Evolutionary conservation across 2,113 vertebrate species (phyloP), one percentile per base, ranked within the genome.

Genomic region (Psilopsiagon aymara): DNA sequence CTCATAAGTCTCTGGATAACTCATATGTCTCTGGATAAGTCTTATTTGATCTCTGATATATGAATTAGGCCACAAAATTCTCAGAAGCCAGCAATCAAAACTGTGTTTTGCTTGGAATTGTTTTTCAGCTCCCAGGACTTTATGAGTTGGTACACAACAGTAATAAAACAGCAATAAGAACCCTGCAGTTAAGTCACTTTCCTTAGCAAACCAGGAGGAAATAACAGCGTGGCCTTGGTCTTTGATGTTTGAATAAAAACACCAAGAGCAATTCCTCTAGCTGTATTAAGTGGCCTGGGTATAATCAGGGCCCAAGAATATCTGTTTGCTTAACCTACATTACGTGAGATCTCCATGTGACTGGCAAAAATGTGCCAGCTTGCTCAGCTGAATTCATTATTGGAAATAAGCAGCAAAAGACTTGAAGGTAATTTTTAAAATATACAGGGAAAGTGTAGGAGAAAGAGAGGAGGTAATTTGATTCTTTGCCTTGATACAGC

Each of bases 191-290:
- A 92, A 86, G 71, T 52, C 71, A 43, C 67, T 97, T 95, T 86
- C 60, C 55, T 86, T 67, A 86, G 70, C 60, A 89, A 96, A 94
- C 25, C 37, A 85, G 81, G 76, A 95, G 90, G 79, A 91, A 94
- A 87, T 44, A 95, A 71, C 52, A 87, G 31, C 71, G 60, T 82
- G 80, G 77, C 60, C 71, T 86, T 94, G 82, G 86, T 92, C 92
- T 97, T 97, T 94, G 95, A 90, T 94, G 88, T 85, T 88, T 86
- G 86, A 92, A 71, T 71, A 55, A 86, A 95, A 95, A 77, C 77
- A 75, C 43, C 51, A 63, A 87, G 94, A 82, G 78, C 13, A 13
- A 94, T 57, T 86, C 75, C 82, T 94, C 66, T 64, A 70, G 81
- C 44, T 27, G 11, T 76, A 84, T 76, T 86, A 91, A 52, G 28